Base-by-base conservation (phyloP, 2,888 invertebrate species). In the Plusia festucae region DNA sequence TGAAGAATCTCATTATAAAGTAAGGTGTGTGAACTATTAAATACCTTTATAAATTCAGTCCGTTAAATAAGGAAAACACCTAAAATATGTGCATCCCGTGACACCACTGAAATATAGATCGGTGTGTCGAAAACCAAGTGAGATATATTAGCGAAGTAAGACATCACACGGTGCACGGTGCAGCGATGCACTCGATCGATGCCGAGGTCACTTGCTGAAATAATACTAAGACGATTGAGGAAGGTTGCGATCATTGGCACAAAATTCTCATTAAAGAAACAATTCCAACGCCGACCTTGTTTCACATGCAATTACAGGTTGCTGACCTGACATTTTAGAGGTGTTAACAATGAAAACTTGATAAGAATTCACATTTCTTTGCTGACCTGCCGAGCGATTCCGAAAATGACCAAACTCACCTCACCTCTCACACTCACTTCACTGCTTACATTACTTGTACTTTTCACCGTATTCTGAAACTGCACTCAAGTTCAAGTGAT, bases 131-230 rank as follows among this genome's bases (percentile, higher is more conserved):
- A 13, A 34, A 0, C 13, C 40, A 40, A 40, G 40, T 40, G 15
- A n/a, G n/a, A n/a, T 40, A n/a, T n/a, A 24, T 24, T 13, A 15
- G n/a, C n/a, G n/a, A 40, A 40, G n/a, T 40, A 15, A 61, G 32
- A 34, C 18, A 9, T 49, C 20, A 46, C 20, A 46, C 27, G 16
- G 44, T 49, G 55, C 24, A 34, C 24, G 32, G 27, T 49, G 32
- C 55, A 56, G 58, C 30, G 20, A 8, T 78, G 76, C 70, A 65
- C 68, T 46, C 76, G 68, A 82, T 83, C 78, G 76, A 82, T 80
- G 63, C 49, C 73, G 70, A 75, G 83, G 78, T 54, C 78, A 66
- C 55, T 54, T 57, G 74, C 70, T 68, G 60, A 66, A 70, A 78
- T 70, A 73, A 71, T 61, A 70, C 64, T 69, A 61, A 81, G 58